Evolutionary conservation across 1,140 invertebrate species (phyloP).

Genomic region (Hypothenemus hampei): DNA sequence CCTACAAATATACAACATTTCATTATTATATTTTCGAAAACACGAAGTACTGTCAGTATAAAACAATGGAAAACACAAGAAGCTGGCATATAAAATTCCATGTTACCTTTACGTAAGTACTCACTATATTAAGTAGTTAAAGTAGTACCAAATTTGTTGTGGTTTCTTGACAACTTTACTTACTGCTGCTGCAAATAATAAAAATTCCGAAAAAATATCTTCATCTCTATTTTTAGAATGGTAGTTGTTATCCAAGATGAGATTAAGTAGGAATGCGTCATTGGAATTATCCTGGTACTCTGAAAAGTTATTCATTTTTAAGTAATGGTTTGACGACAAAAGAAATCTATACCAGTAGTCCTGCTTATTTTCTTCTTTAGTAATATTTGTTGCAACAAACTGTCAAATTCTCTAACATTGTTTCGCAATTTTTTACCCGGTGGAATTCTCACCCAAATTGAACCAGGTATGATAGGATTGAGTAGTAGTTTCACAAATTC

Average conservation of each 20-base stretch:
- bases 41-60: too few relatives aligned
- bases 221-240: neutral
- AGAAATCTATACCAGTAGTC: too few relatives aligned
- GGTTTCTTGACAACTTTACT: neutral
- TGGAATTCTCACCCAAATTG: neutral
- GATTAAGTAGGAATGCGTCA: neutral
- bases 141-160: too few relatives aligned
- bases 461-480: neutral
- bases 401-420: neutral
- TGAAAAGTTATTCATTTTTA: too few relatives aligned
- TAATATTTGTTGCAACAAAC: neutral
- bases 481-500: neutral
- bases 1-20: constrained; percentile 3
- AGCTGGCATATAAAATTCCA: too few relatives aligned
- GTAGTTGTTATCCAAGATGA: neutral
- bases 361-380: constrained; percentile 1
- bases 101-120: too few relatives aligned
- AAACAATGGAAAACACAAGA: too few relatives aligned
- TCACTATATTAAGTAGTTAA: too few relatives aligned
- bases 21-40: neutral
- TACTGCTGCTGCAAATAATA: neutral
- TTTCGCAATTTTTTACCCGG: neutral
- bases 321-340: neutral
- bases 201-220: neutral
- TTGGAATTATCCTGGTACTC: neutral